Evolutionary conservation across 2,888 invertebrate genomes (phyloP).

Genomic region (Chymomyza amoena): DNA sequence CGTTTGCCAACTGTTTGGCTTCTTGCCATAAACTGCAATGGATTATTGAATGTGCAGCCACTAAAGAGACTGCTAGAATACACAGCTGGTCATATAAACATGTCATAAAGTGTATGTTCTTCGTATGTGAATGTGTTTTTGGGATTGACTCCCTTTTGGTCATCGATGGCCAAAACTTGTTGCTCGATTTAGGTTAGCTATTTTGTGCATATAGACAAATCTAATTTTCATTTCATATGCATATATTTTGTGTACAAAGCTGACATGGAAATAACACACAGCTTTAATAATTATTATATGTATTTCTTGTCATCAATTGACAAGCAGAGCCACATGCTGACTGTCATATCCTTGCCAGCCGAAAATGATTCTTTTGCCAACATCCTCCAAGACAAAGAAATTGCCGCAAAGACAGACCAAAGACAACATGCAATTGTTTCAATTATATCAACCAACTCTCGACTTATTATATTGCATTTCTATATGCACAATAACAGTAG

Average conservation of each 20-base stretch:
- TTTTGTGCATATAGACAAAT: constrained; percentile 1
- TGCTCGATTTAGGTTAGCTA: background rate
- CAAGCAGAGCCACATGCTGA: background rate
- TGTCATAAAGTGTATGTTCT: background rate
- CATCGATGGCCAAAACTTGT: background rate
- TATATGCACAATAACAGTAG: background rate
- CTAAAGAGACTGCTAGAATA: background rate
- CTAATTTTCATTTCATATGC: constrained; percentile 8
- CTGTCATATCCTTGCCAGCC: constrained; percentile 3
- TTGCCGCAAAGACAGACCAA: constrained; percentile 11
- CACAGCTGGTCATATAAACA: background rate
- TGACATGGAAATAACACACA: background rate
- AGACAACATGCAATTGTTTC: constrained; percentile 58
- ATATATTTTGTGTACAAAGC: constrained; percentile 15
- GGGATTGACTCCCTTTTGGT: background rate
- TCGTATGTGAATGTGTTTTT: background rate
- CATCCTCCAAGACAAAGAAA: constrained; percentile 20
- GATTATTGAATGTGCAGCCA: constrained; percentile 47
- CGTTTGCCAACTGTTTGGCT: constrained; percentile 58
- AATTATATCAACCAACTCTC: constrained; percentile 55
- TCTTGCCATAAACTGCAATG: constrained; percentile 40
- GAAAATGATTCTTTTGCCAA: constrained; percentile 23
- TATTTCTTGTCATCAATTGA: constrained; percentile 17
- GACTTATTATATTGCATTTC: constrained; percentile 15
- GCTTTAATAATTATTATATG: background rate